These are phyloP conservation scores for Alfaro cultratus DNA, from an alignment of 2,797 vertebrate species.

Conservation along the genomic window DNA sequence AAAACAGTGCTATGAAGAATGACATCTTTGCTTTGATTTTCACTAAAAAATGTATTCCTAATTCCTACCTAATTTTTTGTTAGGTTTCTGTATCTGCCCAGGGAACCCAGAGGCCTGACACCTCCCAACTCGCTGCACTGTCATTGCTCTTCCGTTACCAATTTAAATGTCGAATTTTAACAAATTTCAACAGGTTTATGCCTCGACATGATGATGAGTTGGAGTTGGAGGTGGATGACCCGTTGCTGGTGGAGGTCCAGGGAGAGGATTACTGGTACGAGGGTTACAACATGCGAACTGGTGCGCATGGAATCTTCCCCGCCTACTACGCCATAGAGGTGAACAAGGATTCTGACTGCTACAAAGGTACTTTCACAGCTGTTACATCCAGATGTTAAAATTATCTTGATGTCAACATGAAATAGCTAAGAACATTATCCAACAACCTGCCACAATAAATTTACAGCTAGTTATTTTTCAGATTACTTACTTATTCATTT, in stretches of 20 bases:
- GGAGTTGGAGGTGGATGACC: constrained; percentile 95
- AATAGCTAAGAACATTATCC: not conserved
- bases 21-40: not conserved
- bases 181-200: constrained; percentile 85
- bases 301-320: constrained; percentile 90
- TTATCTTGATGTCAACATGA: not conserved
- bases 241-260: constrained; percentile 93
- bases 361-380: constrained; percentile 81
- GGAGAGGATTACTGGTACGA: constrained; percentile 98
- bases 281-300: constrained; percentile 96
- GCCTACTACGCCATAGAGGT: constrained; percentile 95
- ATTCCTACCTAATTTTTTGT: not conserved
- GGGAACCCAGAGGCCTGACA: not conserved
- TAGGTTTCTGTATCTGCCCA: not conserved
- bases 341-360: constrained; percentile 86
- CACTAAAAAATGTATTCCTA: not conserved
- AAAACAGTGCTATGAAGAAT: not conserved
- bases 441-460: not conserved
- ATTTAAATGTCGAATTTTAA: not conserved
- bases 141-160: not conserved
- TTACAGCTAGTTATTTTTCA: not conserved
- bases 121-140: not conserved
- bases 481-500: no score
- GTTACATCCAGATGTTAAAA: not conserved
- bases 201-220: constrained; percentile 94